phyloP scores from a whole-genome alignment of 2,113 vertebrate species.

The Pseudonaja textilis region DNA sequence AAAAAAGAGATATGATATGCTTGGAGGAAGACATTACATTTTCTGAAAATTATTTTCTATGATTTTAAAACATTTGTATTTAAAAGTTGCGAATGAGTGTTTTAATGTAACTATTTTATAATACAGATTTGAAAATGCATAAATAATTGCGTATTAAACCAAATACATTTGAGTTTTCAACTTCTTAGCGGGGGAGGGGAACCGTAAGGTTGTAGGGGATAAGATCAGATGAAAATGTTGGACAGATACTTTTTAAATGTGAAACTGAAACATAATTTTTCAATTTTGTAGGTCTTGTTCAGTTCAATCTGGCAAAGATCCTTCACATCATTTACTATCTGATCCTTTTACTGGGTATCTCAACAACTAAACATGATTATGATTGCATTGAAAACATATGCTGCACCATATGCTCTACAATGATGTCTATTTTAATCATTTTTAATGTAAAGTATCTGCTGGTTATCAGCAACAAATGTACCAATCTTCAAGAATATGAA shows the following conservation, averaged over 20 bases:
- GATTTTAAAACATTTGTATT: not conserved
- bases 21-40: not conserved
- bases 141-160: not conserved
- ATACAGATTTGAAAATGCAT: not conserved
- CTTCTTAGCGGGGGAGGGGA: fast-evolving
- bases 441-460: not conserved
- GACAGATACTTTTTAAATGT: not conserved
- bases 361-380: not conserved
- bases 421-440: not conserved
- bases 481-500: not conserved
- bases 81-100: not conserved
- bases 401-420: not conserved
- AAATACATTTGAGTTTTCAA: not conserved
- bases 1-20: not conserved
- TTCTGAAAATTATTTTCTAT: not conserved
- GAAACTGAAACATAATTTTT: not conserved
- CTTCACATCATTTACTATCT: not conserved
- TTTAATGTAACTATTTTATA: not conserved
- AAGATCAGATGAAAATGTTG: not conserved
- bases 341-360: not conserved
- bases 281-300: not conserved
- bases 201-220: not conserved
- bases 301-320: not conserved
- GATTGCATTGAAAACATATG: not conserved
- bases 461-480: not conserved